phyloP scores from a whole-genome alignment of 1,140 invertebrate genomes.

The Lepidurus couesii region DNA sequence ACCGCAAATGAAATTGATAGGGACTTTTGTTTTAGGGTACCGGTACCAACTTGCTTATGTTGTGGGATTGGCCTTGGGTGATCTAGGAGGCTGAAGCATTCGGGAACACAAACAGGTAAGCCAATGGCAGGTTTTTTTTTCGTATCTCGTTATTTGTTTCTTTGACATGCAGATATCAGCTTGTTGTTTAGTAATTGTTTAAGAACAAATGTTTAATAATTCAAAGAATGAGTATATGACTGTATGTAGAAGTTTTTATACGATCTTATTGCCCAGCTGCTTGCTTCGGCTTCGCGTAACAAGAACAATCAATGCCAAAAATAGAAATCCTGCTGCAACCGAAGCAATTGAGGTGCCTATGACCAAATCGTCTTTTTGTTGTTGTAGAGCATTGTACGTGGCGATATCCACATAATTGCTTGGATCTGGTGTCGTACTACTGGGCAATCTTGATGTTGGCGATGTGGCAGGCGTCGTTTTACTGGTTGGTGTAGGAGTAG shows the following conservation, averaged over 20 bases:
- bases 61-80: too few species aligned
- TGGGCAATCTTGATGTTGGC: slow-evolving; percentile 44
- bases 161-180: too few species aligned
- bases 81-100: too few species aligned
- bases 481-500: slow-evolving; percentile 41
- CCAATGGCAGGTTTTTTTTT: too few species aligned
- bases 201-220: background rate
- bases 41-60: too few species aligned
- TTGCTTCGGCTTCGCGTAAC: background rate
- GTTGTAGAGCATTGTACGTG: background rate
- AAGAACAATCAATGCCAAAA: background rate
- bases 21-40: too few species aligned
- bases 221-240: background rate
- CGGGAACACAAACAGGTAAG: too few species aligned
- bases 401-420: slow-evolving; percentile 42
- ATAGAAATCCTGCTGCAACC: background rate
- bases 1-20: too few species aligned
- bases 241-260: background rate
- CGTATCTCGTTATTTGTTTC: too few species aligned
- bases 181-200: too few species aligned
- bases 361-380: slow-evolving; percentile 1
- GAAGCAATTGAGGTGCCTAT: background rate
- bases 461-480: slow-evolving; percentile 36
- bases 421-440: slow-evolving; percentile 49
- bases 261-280: background rate